phyloP scores from a whole-genome alignment of 2,797 vertebrate genomes.

The Cirrhinus molitorella region DNA sequence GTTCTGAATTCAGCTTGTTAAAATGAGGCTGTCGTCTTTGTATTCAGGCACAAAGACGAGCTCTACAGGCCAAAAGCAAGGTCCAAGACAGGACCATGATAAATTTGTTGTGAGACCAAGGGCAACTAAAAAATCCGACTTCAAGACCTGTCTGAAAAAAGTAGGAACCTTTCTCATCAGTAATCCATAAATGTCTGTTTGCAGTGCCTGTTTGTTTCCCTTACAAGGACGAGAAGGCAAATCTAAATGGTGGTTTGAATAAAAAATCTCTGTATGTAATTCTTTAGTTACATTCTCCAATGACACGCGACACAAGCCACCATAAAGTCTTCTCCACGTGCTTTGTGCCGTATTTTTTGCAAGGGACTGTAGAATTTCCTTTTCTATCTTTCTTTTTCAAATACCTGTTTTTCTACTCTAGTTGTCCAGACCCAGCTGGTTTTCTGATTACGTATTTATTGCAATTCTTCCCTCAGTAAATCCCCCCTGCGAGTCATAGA shows the following conservation, averaged over 20 bases:
- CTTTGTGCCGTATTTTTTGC: not conserved
- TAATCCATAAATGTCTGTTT: not conserved
- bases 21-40: not conserved
- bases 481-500: slow-evolving; percentile 48
- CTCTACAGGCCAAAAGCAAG: not conserved
- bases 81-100: not conserved
- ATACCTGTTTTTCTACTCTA: not conserved
- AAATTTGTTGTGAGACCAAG: not conserved
- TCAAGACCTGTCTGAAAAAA: not conserved
- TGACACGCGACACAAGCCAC: not conserved
- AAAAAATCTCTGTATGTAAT: not conserved
- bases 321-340: not conserved
- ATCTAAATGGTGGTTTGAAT: not conserved
- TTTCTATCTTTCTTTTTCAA: slow-evolving; percentile 11
- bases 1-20: not conserved
- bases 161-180: not conserved
- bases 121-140: not conserved
- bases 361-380: not conserved
- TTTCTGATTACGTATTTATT: slow-evolving; percentile 55
- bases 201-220: not conserved
- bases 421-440: slow-evolving; percentile 24
- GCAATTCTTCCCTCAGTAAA: slow-evolving; percentile 48
- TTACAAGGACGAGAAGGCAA: not conserved
- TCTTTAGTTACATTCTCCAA: not conserved
- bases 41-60: not conserved